Base-by-base conservation (phyloP, 2,797 vertebrate genomes). In the Onychomys leucogaster region DNA sequence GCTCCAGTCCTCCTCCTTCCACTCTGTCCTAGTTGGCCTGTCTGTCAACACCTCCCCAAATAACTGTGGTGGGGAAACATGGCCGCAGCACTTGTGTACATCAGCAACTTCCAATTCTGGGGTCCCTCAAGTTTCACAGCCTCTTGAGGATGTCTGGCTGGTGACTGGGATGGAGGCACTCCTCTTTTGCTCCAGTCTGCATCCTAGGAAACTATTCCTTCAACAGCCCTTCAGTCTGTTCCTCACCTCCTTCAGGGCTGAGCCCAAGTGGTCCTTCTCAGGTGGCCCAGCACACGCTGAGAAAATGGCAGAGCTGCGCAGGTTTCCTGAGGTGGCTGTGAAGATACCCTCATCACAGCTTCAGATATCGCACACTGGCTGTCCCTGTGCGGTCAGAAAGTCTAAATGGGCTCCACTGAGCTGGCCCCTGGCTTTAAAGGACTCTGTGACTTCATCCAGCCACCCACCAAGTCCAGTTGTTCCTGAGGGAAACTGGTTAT, bases 1-100 rank as follows among this genome's bases (percentile, higher is more conserved):
- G 37, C 29, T 76, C 87, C 71, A 76, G 19, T n/a, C n/a, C n/a
- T 19, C 49, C n/a, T 19, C 17, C n/a, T 49, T 32, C 82, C 49
- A 32, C 27, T 83, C 32, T 43, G 46, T 32, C 69, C 57, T 85
- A 73, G 43, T n/a, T 46, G 11, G 6, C 29, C 37, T 19, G 2
- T 23, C 77, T 55, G 43, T 82, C 55, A 34, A 55, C 86, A 37
- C 88, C 37, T 90, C 81, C 61, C 61, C 73, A 71, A 46, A 84
- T 77, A 84, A 32, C 82, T 12, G 8, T 27, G 14, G 46, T n/a
- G 90, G 23, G 16, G 17, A 49, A 46, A n/a, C 61, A 46, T 21
- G 9, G 10, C 27, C 0, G 1, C 2, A 5, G 69, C 2, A 29
- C 29, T 19, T 29, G 27, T 12, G 65, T 11, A 23, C 9, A n/a